Evolutionary conservation across 2,888 invertebrate species (phyloP), one percentile per base, ranked within the genome.

Genomic region (Eumacrocentrus americanus): DNA sequence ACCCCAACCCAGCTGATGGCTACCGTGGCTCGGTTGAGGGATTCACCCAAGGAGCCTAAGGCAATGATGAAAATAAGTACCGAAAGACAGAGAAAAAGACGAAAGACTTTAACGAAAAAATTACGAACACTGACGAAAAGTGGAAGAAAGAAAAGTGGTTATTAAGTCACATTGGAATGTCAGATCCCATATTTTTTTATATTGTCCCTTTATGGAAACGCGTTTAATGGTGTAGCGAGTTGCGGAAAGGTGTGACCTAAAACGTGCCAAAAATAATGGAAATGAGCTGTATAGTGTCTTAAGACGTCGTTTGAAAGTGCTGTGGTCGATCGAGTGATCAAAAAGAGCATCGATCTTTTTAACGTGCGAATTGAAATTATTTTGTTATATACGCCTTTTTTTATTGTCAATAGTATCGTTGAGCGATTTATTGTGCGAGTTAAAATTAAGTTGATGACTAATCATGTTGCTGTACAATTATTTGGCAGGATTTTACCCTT

Each of bases 1-100:
- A 66, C 85, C 86, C 1, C 83, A 84, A 55, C 85, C 86, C 66
- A 89, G 89, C 87, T 89, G 89, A 89, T 89, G 88, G 87, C 75
- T 78, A 58, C 74, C 77, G 12, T 80, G 80, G 80, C 74, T 80
- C 72, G 77, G 79, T 64, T 78, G 72, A 74, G 58, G n/a, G 12
- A 29, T 47, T 23, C 12, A 20, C 23, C 23, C 29, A 16, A 35
- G 23, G 37, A 22, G 20, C 20, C n/a, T 9, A 23, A 25, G 12
- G 18, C 47, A 47, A 3, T 23, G 16, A 20, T 20, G 18, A 56
- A 20, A 37, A 14, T 22, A 20, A 47, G 25, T 16, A 40, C 22
- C 25, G 53, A 44, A 14, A 50, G 37, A 54, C 46, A 57, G 42
- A 63, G 29, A 51, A 16, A 16, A 57, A 56, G 3, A 34, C 37